Evolutionary conservation across 2,797 vertebrate species (phyloP).

Genomic region (Rhadinocentrus ornatus): DNA sequence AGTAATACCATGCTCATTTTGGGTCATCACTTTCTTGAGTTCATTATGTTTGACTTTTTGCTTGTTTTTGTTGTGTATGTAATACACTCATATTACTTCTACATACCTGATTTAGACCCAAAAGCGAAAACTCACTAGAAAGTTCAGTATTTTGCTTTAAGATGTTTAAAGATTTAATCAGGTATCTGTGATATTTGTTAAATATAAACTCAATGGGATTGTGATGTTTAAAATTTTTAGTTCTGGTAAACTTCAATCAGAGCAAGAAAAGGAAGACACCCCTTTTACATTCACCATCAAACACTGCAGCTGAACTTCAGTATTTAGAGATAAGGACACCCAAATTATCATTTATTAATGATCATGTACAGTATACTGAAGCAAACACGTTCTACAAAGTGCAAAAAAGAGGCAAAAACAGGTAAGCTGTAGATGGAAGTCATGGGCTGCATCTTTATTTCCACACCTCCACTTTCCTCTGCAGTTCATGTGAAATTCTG

Average conservation of each 20-base stretch:
- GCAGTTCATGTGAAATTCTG: slow-evolving; percentile 42
- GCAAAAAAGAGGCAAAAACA: background rate
- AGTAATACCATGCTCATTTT: rapidly evolving
- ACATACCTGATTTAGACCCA: no score
- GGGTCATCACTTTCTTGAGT: background rate
- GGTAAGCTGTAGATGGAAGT: no score
- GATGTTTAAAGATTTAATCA: no score
- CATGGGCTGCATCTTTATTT: background rate
- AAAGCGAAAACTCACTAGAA: no score
- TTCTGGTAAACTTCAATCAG: background rate
- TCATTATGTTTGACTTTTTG: no score
- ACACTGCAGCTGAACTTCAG: background rate
- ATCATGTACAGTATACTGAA: background rate
- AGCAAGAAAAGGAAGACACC: no score
- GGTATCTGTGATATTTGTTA: background rate
- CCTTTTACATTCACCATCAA: background rate
- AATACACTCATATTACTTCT: no score
- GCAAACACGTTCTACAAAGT: background rate
- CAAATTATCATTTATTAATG: background rate
- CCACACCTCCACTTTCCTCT: slow-evolving; percentile 37
- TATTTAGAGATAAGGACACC: background rate
- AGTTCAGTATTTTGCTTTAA: no score
- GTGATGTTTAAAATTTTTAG: background rate
- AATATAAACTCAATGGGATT: background rate
- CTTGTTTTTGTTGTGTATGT: no score